Conservation (phyloP, 2,888 invertebrate species). For the Pandemis heparana region DNA sequence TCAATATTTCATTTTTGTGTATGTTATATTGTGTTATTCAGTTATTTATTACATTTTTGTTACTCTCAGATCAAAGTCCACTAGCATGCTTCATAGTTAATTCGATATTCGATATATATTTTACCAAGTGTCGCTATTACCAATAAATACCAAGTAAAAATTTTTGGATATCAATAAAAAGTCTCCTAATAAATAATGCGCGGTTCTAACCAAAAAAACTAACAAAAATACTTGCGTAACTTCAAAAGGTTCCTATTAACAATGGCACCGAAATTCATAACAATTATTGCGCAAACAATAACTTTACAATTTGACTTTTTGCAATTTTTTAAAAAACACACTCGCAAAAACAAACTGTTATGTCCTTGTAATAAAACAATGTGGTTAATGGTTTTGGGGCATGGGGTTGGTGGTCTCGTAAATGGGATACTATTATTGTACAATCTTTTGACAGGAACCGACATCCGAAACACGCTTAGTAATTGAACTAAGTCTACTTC, state of each 20-base stretch:
- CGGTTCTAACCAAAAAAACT: slow-evolving; percentile 15
- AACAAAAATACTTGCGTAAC: slow-evolving; percentile 33
- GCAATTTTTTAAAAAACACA: slow-evolving; percentile 67
- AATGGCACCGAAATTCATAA: slow-evolving; percentile 45
- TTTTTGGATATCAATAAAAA: not conserved
- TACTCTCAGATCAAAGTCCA: too few species aligned
- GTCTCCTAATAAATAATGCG: not conserved
- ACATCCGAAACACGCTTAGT: not conserved
- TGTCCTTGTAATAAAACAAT: slow-evolving; percentile 45
- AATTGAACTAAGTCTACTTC: too few species aligned
- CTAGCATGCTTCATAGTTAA: too few species aligned
- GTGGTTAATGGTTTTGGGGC: slow-evolving; percentile 35
- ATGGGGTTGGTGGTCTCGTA: slow-evolving; percentile 43
- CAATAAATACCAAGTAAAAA: not conserved
- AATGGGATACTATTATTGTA: slow-evolving; percentile 35
- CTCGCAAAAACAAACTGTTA: slow-evolving; percentile 63
- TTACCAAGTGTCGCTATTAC: too few species aligned
- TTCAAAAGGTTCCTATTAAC: slow-evolving; percentile 17
- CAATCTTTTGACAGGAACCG: slow-evolving; percentile 36
- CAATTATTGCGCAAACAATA: slow-evolving; percentile 66
- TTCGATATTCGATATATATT: too few species aligned
- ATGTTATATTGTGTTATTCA: not conserved
- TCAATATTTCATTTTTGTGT: not conserved
- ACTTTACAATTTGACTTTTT: slow-evolving; percentile 69
- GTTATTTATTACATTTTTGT: not conserved